Conservation (phyloP, 2,797 vertebrate genomes). For the Mergus octosetaceus region DNA sequence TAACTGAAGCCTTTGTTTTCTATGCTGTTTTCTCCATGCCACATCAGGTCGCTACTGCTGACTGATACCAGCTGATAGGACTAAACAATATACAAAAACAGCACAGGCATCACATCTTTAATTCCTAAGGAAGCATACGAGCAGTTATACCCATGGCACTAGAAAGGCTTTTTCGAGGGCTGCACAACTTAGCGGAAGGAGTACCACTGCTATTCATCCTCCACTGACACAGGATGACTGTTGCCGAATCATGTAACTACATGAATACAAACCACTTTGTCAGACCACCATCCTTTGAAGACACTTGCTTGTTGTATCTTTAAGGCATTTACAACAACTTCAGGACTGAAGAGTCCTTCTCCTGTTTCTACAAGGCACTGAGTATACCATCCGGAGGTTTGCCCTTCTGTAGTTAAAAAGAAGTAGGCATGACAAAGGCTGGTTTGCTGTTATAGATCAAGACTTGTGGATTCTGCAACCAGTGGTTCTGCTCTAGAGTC, state of each 20-base stretch:
- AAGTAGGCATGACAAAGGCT: not conserved
- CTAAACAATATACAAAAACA: not conserved
- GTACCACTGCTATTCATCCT: not conserved
- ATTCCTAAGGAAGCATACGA: not conserved
- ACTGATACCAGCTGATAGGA: not conserved
- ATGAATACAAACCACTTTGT: not conserved
- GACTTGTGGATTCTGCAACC: not conserved
- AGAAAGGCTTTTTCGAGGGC: not conserved
- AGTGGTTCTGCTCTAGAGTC: not conserved
- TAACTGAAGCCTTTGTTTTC: not conserved
- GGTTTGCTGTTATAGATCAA: not conserved
- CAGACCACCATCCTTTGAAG: not conserved
- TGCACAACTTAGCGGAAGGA: rapidly evolving
- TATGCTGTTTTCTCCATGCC: not conserved
- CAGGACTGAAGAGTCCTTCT: not conserved
- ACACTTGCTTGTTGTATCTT: not conserved
- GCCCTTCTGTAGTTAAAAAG: not conserved
- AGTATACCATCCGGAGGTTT: rapidly evolving
- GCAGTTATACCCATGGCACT: not conserved
- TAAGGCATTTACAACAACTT: not conserved
- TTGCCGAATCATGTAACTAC: not conserved
- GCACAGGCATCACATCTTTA: not conserved
- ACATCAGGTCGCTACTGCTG: not conserved
- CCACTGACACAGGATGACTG: not conserved
- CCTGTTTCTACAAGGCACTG: not conserved